Percentiles rank a stretch among this genome's conserved stretches.
Evolutionary conservation across 2,797 vertebrate genomes (phyloP).

Genomic region (Martes flavigula): DNA sequence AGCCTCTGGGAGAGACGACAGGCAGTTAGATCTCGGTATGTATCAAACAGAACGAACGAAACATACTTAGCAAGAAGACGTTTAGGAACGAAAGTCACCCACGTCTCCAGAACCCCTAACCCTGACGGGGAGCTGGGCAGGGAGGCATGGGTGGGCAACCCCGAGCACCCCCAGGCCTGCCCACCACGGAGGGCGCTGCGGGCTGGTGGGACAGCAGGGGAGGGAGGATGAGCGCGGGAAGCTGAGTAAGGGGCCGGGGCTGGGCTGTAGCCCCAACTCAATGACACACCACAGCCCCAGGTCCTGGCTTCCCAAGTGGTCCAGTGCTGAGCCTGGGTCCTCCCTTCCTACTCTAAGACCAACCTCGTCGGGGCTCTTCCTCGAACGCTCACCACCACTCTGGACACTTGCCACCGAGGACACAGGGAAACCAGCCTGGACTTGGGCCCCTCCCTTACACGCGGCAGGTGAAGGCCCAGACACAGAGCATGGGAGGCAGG

Average conservation of each 20-base stretch:
- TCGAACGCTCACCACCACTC: neutral
- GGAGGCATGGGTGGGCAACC: neutral
- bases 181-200: neutral
- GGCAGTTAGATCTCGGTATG: neutral
- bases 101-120: neutral
- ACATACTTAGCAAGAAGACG: neutral
- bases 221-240: neutral
- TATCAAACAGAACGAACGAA: neutral
- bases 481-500: neutral
- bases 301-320: neutral
- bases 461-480: neutral
- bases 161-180: neutral
- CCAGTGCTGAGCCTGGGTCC: neutral
- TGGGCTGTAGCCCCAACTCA: neutral
- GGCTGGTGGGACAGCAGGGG: fast-evolving
- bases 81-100: neutral
- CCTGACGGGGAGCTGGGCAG: neutral
- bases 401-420: neutral
- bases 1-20: constrained; percentile 88
- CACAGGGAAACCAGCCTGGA: neutral
- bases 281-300: neutral
- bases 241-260: too few relatives aligned
- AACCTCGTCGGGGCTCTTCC: neutral
- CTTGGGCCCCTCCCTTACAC: neutral
- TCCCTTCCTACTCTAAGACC: neutral